Conservation (phyloP, 2,888 invertebrate species). For the Sinelater perroti region DNA sequence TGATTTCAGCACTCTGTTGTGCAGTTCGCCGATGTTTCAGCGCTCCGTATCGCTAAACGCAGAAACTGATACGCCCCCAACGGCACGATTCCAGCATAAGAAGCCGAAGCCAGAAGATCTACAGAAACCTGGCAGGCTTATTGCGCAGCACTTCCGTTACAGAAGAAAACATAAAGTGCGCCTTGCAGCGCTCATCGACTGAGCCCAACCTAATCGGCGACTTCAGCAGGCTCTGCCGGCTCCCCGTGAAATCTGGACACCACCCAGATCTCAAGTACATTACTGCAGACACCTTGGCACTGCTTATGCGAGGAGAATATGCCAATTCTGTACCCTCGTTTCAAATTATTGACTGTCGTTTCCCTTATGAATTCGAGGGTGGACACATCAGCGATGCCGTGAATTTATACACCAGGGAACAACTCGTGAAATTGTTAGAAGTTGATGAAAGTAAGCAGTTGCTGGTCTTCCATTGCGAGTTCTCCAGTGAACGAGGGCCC, state of each 20-base stretch:
- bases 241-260: constrained; percentile 77
- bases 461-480: constrained; percentile 97
- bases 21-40: too few relatives aligned
- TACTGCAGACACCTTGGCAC: constrained; percentile 75
- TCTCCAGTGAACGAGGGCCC: constrained; percentile 95
- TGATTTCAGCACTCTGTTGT: too few relatives aligned
- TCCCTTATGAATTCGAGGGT: constrained; percentile 93
- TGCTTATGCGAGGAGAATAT: constrained; percentile 76
- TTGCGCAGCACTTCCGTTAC: constrained; percentile 80
- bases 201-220: constrained; percentile 86
- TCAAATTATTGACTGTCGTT: constrained; percentile 90
- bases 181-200: constrained; percentile 73
- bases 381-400: constrained; percentile 88
- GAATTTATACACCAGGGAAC: constrained; percentile 84
- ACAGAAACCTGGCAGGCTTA: too few relatives aligned
- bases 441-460: constrained; percentile 66
- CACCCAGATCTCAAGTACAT: constrained; percentile 85
- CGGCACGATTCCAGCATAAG: too few relatives aligned
- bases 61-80: too few relatives aligned
- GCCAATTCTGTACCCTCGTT: constrained; percentile 70
- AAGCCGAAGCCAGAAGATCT: too few relatives aligned
- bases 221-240: constrained; percentile 76
- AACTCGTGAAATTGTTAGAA: constrained; percentile 69
- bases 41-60: too few relatives aligned
- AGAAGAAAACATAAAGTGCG: constrained; percentile 80